Evolutionary conservation across 2,113 vertebrate genomes (phyloP).

Genomic region (Nyctibius bracteatus): DNA sequence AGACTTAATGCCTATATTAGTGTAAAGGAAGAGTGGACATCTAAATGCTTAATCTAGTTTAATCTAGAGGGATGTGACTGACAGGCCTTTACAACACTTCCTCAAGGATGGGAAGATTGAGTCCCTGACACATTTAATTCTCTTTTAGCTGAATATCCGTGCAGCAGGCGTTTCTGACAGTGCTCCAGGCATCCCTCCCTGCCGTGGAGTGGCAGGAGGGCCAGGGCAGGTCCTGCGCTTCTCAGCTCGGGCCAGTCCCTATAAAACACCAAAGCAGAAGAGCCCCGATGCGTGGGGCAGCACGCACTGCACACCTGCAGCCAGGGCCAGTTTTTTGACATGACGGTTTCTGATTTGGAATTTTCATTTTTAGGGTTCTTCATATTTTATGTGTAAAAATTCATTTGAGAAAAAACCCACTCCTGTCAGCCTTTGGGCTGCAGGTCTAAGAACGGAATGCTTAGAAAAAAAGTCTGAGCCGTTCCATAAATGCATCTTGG

Average conservation of each 20-base stretch:
- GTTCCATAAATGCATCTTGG: background rate
- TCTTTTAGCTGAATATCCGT: background rate
- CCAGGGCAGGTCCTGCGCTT: background rate
- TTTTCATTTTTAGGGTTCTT: background rate
- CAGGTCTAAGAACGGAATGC: background rate
- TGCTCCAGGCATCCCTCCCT: background rate
- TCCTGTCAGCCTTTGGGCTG: background rate
- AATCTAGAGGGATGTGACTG: background rate
- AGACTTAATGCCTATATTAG: background rate
- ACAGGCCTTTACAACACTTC: background rate
- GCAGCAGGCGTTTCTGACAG: background rate
- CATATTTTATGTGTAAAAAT: background rate
- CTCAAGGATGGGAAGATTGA: background rate
- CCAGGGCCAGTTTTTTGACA: background rate
- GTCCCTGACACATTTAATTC: background rate
- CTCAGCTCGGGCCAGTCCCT: background rate
- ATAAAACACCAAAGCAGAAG: background rate
- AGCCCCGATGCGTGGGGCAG: background rate
- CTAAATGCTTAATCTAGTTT: background rate
- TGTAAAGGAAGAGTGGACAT: background rate
- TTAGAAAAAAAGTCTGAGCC: background rate
- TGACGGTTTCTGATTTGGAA: background rate
- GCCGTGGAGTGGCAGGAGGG: background rate
- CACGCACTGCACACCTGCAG: fast-evolving
- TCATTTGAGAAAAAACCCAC: background rate